phyloP scores from a whole-genome alignment of 2,113 vertebrate species.

The Heterotis niloticus region DNA sequence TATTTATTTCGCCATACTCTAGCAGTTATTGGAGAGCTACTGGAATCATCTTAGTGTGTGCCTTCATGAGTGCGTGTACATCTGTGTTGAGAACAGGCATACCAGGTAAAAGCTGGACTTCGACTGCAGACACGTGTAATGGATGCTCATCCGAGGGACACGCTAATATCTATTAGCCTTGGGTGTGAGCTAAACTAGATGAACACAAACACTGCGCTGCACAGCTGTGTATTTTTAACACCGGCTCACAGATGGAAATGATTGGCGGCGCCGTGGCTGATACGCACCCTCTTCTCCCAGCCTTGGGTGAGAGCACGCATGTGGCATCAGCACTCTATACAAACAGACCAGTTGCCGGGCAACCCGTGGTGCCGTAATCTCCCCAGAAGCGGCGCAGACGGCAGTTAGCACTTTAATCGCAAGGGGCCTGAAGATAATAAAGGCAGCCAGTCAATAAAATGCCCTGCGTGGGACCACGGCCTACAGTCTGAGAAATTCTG shows the following conservation, averaged over 20 bases:
- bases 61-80: too few relatives aligned
- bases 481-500: neutral
- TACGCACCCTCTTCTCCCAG: neutral
- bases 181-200: neutral
- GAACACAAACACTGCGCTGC: neutral
- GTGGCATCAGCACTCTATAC: neutral
- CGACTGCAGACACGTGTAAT: neutral
- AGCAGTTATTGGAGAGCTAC: too few relatives aligned
- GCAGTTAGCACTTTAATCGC: conserved; percentile 7
- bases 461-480: neutral
- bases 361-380: neutral
- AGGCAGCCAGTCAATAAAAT: conserved; percentile 2
- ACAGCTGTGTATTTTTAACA: neutral
- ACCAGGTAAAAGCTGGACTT: neutral
- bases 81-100: neutral
- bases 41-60: too few relatives aligned
- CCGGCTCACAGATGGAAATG: neutral
- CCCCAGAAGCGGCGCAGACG: conserved; percentile 1
- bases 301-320: neutral
- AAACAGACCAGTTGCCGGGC: conserved; percentile 14
- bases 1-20: too few relatives aligned
- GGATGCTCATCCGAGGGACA: neutral
- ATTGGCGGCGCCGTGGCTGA: neutral
- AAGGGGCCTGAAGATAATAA: neutral
- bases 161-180: neutral